Evolutionary conservation across 2,797 vertebrate genomes (phyloP).

Genomic region (Rachycentron canadum): DNA sequence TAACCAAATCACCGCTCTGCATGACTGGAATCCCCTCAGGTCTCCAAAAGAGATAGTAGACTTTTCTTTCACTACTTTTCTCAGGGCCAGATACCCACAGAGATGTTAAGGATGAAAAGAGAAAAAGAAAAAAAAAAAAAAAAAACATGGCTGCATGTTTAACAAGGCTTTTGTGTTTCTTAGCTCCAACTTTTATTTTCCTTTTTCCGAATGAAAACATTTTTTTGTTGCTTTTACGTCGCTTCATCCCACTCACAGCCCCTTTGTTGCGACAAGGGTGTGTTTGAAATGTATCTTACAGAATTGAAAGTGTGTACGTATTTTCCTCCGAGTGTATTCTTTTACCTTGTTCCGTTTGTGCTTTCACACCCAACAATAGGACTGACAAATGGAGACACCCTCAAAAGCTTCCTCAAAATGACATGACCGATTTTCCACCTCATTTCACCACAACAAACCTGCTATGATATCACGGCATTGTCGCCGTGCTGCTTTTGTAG

Average conservation of each 20-base stretch:
- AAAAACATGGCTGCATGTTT: constrained; percentile 59
- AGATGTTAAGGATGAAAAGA: constrained; percentile 63
- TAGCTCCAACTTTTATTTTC: constrained; percentile 58
- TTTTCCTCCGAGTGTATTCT: constrained; percentile 39
- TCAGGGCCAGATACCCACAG: constrained; percentile 59
- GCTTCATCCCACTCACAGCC: constrained; percentile 38
- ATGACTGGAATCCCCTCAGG: constrained; percentile 74
- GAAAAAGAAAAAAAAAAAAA: constrained; percentile 48
- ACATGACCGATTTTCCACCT: constrained; percentile 57
- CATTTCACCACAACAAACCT: constrained; percentile 52
- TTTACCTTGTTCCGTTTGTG: constrained; percentile 48
- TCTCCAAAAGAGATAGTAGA: constrained; percentile 62
- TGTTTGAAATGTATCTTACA: constrained; percentile 68
- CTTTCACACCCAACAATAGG: constrained; percentile 50
- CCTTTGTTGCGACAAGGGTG: constrained; percentile 58
- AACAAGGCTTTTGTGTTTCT: constrained; percentile 63
- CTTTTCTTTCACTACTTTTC: constrained; percentile 58
- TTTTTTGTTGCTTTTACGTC: constrained; percentile 39
- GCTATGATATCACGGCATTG: constrained; percentile 28
- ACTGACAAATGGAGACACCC: constrained; percentile 60
- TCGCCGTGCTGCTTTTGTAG: constrained; percentile 28
- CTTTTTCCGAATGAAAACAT: constrained; percentile 59
- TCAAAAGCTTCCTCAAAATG: constrained; percentile 60
- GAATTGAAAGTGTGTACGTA: constrained; percentile 28
- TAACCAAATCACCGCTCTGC: constrained; percentile 79